phyloP scores from a whole-genome alignment of 2,888 invertebrate genomes.

The Drosophila birchii region DNA sequence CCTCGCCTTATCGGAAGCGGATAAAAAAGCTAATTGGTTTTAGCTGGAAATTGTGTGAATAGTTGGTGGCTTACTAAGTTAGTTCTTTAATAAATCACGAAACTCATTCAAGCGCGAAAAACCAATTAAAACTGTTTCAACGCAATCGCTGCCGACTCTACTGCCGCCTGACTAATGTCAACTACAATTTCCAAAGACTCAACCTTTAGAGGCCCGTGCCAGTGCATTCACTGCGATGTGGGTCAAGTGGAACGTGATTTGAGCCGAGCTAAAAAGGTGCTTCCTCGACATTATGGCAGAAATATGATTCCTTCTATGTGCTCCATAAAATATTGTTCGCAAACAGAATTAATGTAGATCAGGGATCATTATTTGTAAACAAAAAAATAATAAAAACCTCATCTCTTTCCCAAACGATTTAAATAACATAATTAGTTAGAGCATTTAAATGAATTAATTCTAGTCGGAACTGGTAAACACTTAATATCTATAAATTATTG shows the following conservation, averaged over 20 bases:
- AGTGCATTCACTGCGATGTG: conserved; percentile 41
- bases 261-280: conserved; percentile 23
- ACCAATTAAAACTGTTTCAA: conserved; percentile 15
- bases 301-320: conserved; percentile 28
- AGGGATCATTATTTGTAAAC: background rate
- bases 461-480: background rate
- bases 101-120: conserved; percentile 10
- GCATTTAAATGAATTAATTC: background rate
- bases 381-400: background rate
- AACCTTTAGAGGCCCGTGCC: conserved; percentile 32
- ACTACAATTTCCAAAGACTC: conserved; percentile 28
- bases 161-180: conserved; percentile 39
- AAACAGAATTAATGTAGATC: conserved; percentile 6
- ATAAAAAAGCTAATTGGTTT: conserved; percentile 28
- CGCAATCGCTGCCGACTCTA: conserved; percentile 1
- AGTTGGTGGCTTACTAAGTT: conserved; percentile 14
- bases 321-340: background rate
- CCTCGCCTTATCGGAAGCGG: background rate
- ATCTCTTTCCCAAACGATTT: background rate
- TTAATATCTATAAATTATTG: conserved; percentile 1
- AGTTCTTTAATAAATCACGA: conserved; percentile 2
- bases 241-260: conserved; percentile 54
- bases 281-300: conserved; percentile 27
- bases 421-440: background rate
- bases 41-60: background rate